Percentiles rank a stretch among this genome's conserved stretches.
Evolutionary conservation across 2,888 invertebrate genomes (phyloP).

Genomic region (Lysandra coridon): DNA sequence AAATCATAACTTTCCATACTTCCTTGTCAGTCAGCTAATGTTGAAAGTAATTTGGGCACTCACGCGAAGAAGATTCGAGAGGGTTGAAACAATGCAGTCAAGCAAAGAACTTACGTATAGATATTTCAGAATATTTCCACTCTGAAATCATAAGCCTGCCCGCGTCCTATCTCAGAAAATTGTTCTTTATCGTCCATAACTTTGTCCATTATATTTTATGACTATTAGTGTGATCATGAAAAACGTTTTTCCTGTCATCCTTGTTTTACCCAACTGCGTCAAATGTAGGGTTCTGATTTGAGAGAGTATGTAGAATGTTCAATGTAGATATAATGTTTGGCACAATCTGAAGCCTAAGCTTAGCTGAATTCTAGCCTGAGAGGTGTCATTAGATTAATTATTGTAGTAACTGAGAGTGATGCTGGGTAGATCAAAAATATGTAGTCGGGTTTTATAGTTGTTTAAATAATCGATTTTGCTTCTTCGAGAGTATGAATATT

Average conservation of each 20-base stretch:
- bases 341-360: too few species aligned
- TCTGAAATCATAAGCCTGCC: not conserved
- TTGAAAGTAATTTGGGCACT: not conserved
- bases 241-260: not conserved
- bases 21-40: not conserved
- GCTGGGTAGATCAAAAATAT: too few species aligned
- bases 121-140: not conserved
- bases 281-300: too few species aligned
- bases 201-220: not conserved
- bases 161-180: not conserved
- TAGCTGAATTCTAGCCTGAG: too few species aligned
- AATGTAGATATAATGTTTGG: too few species aligned
- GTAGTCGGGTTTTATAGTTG: too few species aligned
- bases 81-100: constrained; percentile 1
- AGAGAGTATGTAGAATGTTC: too few species aligned
- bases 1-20: not conserved
- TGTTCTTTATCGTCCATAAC: not conserved
- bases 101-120: not conserved
- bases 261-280: too few species aligned
- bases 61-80: not conserved
- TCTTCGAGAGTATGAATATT: too few species aligned
- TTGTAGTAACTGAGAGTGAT: too few species aligned
- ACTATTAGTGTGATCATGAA: not conserved
- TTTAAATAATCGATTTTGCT: too few species aligned
- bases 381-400: too few species aligned